phyloP scores from a whole-genome alignment of 2,113 vertebrate genomes.

The Pelecanus crispus region DNA sequence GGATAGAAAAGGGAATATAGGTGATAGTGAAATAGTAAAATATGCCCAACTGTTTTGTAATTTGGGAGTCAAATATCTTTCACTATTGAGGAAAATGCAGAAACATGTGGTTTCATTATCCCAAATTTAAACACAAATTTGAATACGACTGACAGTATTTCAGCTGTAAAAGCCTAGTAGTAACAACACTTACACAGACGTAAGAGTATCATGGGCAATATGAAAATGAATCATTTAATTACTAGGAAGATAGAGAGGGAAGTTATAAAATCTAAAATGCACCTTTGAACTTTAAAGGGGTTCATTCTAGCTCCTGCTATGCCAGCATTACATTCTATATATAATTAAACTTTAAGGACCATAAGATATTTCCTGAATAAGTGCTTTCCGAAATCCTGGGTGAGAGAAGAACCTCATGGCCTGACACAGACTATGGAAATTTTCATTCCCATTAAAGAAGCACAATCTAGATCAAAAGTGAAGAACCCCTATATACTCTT shows the following conservation, averaged over 20 bases:
- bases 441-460: neutral
- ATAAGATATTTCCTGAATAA: neutral
- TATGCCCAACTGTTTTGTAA: neutral
- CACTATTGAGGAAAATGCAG: neutral
- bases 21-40: neutral
- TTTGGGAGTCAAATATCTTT: slow-evolving; percentile 5
- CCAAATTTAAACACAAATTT: neutral
- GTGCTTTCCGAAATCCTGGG: neutral
- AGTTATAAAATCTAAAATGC: neutral
- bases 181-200: neutral
- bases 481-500: neutral
- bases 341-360: neutral
- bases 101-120: neutral
- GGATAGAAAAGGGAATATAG: neutral
- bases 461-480: neutral
- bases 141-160: neutral
- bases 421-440: neutral
- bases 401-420: neutral
- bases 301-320: neutral
- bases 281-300: neutral
- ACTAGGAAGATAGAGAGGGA: neutral
- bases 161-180: neutral
- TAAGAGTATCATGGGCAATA: neutral
- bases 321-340: neutral
- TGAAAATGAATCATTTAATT: neutral